phyloP scores from a whole-genome alignment of 2,888 invertebrate species.

The Clusia tigrina region DNA sequence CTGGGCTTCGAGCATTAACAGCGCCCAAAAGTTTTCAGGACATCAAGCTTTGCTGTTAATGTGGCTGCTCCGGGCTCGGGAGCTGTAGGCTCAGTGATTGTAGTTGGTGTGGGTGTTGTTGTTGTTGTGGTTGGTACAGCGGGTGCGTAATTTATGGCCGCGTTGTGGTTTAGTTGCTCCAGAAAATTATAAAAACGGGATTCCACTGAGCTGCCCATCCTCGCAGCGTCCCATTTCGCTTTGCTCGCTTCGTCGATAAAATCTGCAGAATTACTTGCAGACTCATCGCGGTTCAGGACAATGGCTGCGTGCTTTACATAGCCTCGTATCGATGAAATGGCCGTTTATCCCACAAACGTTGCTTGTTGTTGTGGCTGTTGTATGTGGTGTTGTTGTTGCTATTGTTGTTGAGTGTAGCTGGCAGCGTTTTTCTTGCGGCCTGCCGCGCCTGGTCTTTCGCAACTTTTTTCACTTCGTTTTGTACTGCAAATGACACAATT shows the following conservation, averaged over 20 bases:
- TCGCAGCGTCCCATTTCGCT: not conserved
- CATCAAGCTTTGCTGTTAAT: not conserved
- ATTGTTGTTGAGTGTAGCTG: constrained; percentile 4
- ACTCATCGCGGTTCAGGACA: not conserved
- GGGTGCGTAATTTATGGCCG: constrained; percentile 42
- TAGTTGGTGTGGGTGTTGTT: constrained; percentile 2
- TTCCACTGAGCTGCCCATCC: not conserved
- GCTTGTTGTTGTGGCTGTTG: not conserved
- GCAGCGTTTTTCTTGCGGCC: too few relatives aligned
- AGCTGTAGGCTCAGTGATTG: not conserved
- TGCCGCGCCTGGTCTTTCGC: too few relatives aligned
- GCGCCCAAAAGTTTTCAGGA: too few relatives aligned
- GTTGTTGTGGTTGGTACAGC: not conserved
- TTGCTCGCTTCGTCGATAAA: constrained; percentile 21
- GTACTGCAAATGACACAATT: too few relatives aligned
- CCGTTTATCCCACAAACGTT: too few relatives aligned
- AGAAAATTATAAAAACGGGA: constrained; percentile 15
- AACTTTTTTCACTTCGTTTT: too few relatives aligned
- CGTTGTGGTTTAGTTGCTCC: constrained; percentile 33
- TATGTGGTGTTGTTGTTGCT: constrained; percentile 11
- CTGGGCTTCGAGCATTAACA: too few relatives aligned
- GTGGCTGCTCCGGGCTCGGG: not conserved
- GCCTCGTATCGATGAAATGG: too few relatives aligned
- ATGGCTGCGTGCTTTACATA: not conserved
- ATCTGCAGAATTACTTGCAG: constrained; percentile 24